Conservation (phyloP, 2,113 vertebrate species). For the Megaceryle maxima region DNA sequence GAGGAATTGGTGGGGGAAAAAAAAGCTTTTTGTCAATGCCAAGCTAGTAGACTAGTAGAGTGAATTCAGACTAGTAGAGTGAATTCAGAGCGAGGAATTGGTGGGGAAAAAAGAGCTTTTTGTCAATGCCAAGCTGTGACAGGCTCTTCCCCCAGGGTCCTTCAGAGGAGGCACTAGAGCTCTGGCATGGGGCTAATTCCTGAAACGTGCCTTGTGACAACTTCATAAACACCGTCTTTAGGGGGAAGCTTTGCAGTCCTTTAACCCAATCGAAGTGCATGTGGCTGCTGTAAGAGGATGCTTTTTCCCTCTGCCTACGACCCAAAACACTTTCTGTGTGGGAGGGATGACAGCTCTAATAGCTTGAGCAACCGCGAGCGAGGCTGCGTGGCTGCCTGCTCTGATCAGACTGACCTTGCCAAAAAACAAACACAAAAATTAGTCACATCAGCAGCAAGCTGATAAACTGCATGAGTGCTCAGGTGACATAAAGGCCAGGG, state of each 20-base stretch:
- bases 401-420: constrained; percentile 5
- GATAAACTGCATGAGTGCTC: background rate
- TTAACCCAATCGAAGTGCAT: background rate
- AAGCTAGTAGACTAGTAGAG: no score
- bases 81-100: background rate
- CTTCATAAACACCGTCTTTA: background rate
- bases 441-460: background rate
- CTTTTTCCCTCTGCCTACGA: background rate
- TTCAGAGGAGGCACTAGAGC: background rate
- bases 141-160: background rate
- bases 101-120: background rate
- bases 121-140: background rate
- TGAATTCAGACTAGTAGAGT: background rate
- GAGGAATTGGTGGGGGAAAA: background rate
- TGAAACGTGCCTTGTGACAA: background rate
- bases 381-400: background rate
- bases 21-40: background rate
- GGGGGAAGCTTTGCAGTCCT: background rate
- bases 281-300: background rate
- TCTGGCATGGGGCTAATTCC: background rate
- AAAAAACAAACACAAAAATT: constrained; percentile 18
- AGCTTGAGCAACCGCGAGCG: background rate
- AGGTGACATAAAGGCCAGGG: background rate
- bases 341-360: background rate
- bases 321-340: background rate